Conservation (phyloP, 2,888 invertebrate species). For the Pyrochroa serraticornis region DNA sequence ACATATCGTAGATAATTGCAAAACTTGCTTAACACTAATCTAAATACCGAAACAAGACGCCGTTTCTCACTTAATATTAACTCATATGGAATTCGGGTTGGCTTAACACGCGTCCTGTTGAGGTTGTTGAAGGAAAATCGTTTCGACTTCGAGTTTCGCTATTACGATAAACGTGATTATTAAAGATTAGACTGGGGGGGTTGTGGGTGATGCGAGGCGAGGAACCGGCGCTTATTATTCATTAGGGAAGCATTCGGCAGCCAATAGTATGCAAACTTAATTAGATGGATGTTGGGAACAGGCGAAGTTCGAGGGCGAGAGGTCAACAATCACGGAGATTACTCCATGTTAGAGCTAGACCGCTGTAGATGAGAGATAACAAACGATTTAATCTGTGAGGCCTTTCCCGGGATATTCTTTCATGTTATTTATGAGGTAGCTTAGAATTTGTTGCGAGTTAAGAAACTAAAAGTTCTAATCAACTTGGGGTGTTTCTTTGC, state of each 20-base stretch:
- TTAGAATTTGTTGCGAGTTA: neutral
- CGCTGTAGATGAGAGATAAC: conserved; percentile 30
- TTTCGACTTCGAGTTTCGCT: neutral
- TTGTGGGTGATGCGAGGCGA: conserved; percentile 6
- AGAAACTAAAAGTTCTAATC: neutral
- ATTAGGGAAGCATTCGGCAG: conserved; percentile 31
- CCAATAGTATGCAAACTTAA: conserved; percentile 37
- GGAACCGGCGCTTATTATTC: conserved; percentile 27
- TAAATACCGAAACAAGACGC: conserved; percentile 34
- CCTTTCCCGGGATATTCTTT: neutral
- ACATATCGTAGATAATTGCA: conserved; percentile 43
- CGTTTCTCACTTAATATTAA: neutral
- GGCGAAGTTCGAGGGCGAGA: conserved; percentile 26
- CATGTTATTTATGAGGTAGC: neutral
- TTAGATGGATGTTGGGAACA: conserved; percentile 32
- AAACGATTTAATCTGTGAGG: conserved; percentile 28
- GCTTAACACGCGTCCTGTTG: conserved; percentile 2
- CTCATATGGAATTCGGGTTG: conserved; percentile 16
- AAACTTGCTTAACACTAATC: conserved; percentile 38
- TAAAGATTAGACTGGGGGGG: conserved; percentile 14
- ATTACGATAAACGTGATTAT: conserved; percentile 10
- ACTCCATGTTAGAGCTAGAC: conserved; percentile 31
- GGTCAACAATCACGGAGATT: conserved; percentile 34
- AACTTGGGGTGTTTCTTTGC: neutral
- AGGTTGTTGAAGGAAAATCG: neutral